These are phyloP conservation scores for Meghimatium bilineatum DNA, from an alignment of 2,888 invertebrate genomes.

Conservation along the genomic window DNA sequence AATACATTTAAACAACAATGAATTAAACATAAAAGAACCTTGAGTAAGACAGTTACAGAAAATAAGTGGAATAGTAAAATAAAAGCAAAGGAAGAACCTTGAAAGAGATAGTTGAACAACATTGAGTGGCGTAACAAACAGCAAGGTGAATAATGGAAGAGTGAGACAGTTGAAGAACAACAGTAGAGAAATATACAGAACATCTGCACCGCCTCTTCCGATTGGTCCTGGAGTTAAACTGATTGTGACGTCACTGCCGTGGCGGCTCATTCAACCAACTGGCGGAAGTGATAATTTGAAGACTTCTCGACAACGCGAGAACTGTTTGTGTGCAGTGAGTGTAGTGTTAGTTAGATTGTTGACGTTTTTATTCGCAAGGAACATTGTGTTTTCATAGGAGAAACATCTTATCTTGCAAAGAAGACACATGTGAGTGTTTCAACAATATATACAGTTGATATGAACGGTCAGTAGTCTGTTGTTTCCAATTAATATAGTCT, in stretches of 20 bases:
- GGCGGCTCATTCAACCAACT: slow-evolving; percentile 35
- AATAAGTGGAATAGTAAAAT: no score
- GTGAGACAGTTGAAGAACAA: neutral
- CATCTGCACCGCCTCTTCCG: neutral
- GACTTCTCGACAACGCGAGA: slow-evolving; percentile 31
- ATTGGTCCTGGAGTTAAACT: neutral
- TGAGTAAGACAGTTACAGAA: no score
- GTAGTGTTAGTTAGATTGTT: no score
- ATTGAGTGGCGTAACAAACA: no score
- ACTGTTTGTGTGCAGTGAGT: neutral
- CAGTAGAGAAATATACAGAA: neutral
- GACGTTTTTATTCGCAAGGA: neutral
- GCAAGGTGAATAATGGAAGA: no score
- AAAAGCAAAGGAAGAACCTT: no score
- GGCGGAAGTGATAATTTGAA: slow-evolving; percentile 24
- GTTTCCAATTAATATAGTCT: neutral
- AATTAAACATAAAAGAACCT: no score
- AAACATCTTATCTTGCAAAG: neutral
- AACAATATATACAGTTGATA: neutral
- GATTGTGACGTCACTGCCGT: slow-evolving; percentile 31
- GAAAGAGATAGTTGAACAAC: no score
- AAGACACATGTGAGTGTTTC: neutral
- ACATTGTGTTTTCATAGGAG: neutral
- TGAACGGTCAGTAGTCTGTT: neutral
- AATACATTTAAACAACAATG: no score